Base-by-base conservation (phyloP, 2,888 invertebrate genomes). In the Megalurothrips usitatus region DNA sequence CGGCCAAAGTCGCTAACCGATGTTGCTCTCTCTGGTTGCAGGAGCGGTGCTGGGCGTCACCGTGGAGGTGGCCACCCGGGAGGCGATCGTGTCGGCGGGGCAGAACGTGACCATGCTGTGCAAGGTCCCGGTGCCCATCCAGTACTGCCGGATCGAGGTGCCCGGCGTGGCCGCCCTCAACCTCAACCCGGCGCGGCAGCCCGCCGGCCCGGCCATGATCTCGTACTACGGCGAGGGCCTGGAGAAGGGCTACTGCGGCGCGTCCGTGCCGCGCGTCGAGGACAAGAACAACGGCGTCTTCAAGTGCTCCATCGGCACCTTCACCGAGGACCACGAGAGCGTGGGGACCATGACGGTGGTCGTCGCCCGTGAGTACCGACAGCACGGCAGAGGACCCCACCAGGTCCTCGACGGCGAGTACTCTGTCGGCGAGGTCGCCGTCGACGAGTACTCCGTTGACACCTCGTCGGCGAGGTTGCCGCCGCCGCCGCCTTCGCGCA, bases 241-340 rank as follows among this genome's bases (percentile, higher is more conserved):
- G 0, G 88, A 90, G 85, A 86, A 87, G 1, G 94, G 94, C 0
- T 91, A 94, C 84, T 95, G 95, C 84, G 94, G 94, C 1, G 91
- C 92, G 8, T 89, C 87, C 81, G 92, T 95, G 82, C 88, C 89
- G 82, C 88, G 89, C 81, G 91, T 94, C 23, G 89, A 88, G 82
- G 92, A 92, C 80, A 89, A 88, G 79, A 90, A 93, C 87, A 93
- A 94, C 86, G 95, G 95, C 0, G 89, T 90, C 84, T 90, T 94
- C 83, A 90, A 90, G 80, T 95, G 94, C 85, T 89, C 89, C 58
- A 86, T 94, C 81, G 93, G 92, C 0, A 89, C 91, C 0, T 87
- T 87, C 82, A 88, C 89, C 0, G 91, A 91, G 52, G 86, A 87
- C 80, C 87, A 88, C 14, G 94, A 94, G 85, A 86, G 91, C 0